Base-by-base conservation (phyloP, 1,140 invertebrate species). In the Drosophila arizonae region DNA sequence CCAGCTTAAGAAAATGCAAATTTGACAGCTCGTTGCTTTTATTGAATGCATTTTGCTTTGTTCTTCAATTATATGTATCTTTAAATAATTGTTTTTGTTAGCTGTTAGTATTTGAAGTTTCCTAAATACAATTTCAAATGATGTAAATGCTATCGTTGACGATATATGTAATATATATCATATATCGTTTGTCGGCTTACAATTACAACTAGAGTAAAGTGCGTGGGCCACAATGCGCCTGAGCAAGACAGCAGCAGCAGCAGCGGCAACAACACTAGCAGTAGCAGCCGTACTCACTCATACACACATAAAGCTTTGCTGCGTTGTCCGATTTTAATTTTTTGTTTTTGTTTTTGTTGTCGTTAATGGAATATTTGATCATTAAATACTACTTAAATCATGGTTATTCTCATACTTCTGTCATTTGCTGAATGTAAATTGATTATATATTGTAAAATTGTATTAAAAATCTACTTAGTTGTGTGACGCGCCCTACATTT, bases 61-160 rank as follows among this genome's bases (percentile, higher is more conserved):
- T 60, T 67, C 33, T 26, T 66, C 46, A 51, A 58, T 61, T 60
- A 68, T 55, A 61, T 41, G 50, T 60, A 72, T 28, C 60, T 72
- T 72, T 72, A 67, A 67, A 72, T 72, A 60, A 61, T 72, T 55
- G 54, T 67, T n/a, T 24, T 30, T 9, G 45, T 52, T 60, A 5
- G 17, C 68, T 36, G 45, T 46, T 17, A 58, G n/a, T 24, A 58
- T 45, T 65, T 75, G 55, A 68, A 43, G 51, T 70, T 64, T 74
- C 41, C 48, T 50, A 71, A 68, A 68, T 68, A 60, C 64, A 58
- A 24, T 55, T 64, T 64, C 15, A 71, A 43, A 51, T 65, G 3
- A 68, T 68, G 50, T 79, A 82, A 82, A 84, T 82, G 79, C 79
- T 66, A 82, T 77, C 54, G 54, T 58, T 71, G 73, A 46, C 67